Evolutionary conservation across 2,888 invertebrate genomes (phyloP).

Genomic region (Nomada hirtipes): DNA sequence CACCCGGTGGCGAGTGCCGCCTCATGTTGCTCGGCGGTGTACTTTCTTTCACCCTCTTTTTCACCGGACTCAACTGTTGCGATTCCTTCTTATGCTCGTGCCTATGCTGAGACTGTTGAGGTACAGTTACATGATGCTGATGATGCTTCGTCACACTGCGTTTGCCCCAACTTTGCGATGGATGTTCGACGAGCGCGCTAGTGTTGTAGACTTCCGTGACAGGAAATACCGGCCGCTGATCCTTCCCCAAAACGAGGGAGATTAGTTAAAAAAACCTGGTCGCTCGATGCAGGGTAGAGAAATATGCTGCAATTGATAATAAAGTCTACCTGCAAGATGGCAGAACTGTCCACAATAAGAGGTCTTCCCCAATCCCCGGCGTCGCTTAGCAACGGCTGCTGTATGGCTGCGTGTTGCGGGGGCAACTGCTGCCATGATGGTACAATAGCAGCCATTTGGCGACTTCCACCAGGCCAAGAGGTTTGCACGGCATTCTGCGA

Average conservation of each 20-base stretch:
- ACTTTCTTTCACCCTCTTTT: constrained; percentile 98
- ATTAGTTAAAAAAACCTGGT: constrained; percentile 54
- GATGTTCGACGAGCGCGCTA: constrained; percentile 85
- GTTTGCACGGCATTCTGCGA: constrained; percentile 88
- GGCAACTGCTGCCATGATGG: constrained; percentile 94
- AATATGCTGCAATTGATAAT: not conserved
- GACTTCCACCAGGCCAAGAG: constrained; percentile 88
- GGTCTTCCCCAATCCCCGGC: constrained; percentile 90
- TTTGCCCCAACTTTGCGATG: constrained; percentile 84
- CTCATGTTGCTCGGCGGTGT: constrained; percentile 90
- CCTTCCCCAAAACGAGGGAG: constrained; percentile 82
- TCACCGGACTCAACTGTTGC: constrained; percentile 97
- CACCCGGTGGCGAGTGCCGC: constrained; percentile 82
- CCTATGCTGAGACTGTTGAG: constrained; percentile 86
- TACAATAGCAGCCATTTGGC: constrained; percentile 92
- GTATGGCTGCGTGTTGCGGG: constrained; percentile 87
- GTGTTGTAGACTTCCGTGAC: constrained; percentile 87
- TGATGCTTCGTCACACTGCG: constrained; percentile 87
- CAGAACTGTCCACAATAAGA: constrained; percentile 91
- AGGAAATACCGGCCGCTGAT: constrained; percentile 88
- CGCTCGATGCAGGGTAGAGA: too few relatives aligned
- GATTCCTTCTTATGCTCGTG: constrained; percentile 92
- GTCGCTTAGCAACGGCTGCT: constrained; percentile 87
- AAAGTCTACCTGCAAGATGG: constrained; percentile 88
- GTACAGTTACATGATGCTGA: constrained; percentile 87